Base-by-base conservation (phyloP, 2,888 invertebrate species). In the Rhogogaster chlorosoma region DNA sequence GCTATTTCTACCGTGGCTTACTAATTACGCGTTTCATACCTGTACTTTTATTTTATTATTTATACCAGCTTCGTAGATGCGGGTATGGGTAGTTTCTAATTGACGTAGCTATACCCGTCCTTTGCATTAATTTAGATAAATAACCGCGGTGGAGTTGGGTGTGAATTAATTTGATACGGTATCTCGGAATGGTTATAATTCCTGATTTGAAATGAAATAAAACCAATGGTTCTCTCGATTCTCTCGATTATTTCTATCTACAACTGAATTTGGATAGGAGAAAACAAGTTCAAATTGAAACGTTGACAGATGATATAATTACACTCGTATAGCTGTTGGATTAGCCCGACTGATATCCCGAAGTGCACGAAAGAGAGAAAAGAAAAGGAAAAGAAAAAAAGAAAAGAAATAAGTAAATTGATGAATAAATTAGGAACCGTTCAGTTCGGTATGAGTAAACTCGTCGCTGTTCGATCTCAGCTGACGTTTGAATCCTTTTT, bases 401-500 rank as follows among this genome's bases (percentile, higher is more conserved):
- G 3, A 2, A 67, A 26, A 32, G 4, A 32, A 22, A 73, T 42
- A 73, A 73, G 22, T 42, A 73, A 42, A 26, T 73, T 4, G 7
- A 73, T 15, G 15, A 26, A 77, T 29, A 77, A 77, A 77, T 77
- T 49, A 77, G 53, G 32, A 77, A 77, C 18, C 77, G 77, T 77
- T 53, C 38, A 32, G 18, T 70, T 36, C n/a, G 32, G 32, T 36
- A 36, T 22, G 12, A 38, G 42, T 5, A 75, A 45, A 75, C 29
- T 26, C 26, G 67, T 67, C 36, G 18, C 67, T 12, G 32, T 67
- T 32, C 32, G 49, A 38, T 29, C 10, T n/a, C 53, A 29, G 18
- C 29, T 15, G 83, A 49, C 45, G 67, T 22, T 36, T 61, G 42
- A 29, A 67, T 83, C 83, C 83, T 83, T 83, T 83, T 83, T 83